Percentiles rank a stretch among this genome's conserved stretches.
These are phyloP conservation scores for Atractosteus spatula DNA, from an alignment of 2,113 vertebrate species.

Conservation along the genomic window DNA sequence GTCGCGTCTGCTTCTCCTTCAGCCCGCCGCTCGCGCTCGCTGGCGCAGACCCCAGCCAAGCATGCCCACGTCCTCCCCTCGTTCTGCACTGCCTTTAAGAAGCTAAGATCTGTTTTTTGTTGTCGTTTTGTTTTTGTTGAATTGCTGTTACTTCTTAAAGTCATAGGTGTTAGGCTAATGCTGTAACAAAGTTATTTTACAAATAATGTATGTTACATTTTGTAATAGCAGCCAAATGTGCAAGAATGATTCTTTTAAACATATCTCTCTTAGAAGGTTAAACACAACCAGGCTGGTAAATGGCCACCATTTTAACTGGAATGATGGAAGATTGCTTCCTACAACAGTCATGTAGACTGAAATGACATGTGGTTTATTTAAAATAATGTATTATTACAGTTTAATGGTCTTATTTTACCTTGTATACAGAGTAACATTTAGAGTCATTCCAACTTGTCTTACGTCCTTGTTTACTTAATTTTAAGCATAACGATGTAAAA, in stretches of 20 bases:
- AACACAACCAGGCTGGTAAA: conserved; percentile 16
- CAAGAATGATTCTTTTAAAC: conserved; percentile 39
- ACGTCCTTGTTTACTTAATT: conserved; percentile 3
- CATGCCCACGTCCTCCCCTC: conserved; percentile 52
- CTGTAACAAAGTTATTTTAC: conserved; percentile 49
- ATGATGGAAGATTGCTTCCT: conserved; percentile 34
- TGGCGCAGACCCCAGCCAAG: conserved; percentile 55
- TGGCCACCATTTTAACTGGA: conserved; percentile 49
- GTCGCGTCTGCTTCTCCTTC: not conserved
- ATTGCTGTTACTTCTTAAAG: conserved; percentile 21
- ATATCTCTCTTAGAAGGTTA: conserved; percentile 41
- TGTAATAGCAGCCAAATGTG: conserved; percentile 38
- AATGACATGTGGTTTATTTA: conserved; percentile 24
- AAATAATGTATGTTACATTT: conserved; percentile 40
- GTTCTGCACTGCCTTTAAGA: conserved; percentile 64
- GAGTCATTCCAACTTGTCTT: conserved; percentile 9
- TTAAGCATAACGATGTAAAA: conserved; percentile 2
- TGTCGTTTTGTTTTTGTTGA: conserved; percentile 12
- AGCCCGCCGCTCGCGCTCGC: no score
- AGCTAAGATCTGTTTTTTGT: not conserved
- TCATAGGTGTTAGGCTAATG: conserved; percentile 37
- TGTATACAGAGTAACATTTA: conserved; percentile 12
- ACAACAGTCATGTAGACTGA: conserved; percentile 12
- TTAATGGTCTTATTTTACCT: conserved; percentile 20
- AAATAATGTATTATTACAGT: conserved; percentile 17